Evolutionary conservation across 1,140 invertebrate genomes (phyloP), one percentile per base, ranked within the genome.

Genomic region (Meloidogyne floridensis): DNA sequence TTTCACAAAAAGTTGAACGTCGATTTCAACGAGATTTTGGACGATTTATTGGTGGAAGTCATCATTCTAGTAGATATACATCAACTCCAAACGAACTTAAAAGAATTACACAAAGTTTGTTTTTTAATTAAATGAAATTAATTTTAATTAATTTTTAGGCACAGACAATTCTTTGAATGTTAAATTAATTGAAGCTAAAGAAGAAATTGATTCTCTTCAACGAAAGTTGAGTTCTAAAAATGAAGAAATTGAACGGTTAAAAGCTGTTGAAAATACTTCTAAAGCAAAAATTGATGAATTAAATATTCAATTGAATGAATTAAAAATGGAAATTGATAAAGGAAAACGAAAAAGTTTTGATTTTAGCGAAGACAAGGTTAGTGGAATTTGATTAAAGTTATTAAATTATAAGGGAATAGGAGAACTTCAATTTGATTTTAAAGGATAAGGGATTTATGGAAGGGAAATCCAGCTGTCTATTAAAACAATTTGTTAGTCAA

Each of bases 21-120:
- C 72, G 80, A 20, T 80, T 80, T 75, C 80, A 77, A 54, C 71
- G 80, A 42, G 76, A 80, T 75, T 80, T 80, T 65, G 74, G 80
- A 7, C 72, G 72, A 42, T 80, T 80, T 51, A 80, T 54, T 18
- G 51, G 42, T 73, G 42, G 42, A 7, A 1, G 72, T 73, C 72
- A 73, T 4, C n/a, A 32, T 15, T 42, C 72, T 5, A 42, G 32
- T 15, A n/a, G 51, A 8, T 18, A n/a, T 4, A 73, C 42, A 15
- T 15, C 51, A 73, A 73, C 42, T 18, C 18, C 72, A 7, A 73
- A 9, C 32, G 72, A 53, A 53, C 72, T 73, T 73, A n/a, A 73
- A 73, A 4, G 72, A 15, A 73, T 73, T 73, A 7, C 13, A 15
- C 18, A 73, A 73, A 13, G 42, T 73, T 15, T 73, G 18, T n/a